Conservation (phyloP, 2,797 vertebrate genomes). For the Gorsachius magnificus region DNA sequence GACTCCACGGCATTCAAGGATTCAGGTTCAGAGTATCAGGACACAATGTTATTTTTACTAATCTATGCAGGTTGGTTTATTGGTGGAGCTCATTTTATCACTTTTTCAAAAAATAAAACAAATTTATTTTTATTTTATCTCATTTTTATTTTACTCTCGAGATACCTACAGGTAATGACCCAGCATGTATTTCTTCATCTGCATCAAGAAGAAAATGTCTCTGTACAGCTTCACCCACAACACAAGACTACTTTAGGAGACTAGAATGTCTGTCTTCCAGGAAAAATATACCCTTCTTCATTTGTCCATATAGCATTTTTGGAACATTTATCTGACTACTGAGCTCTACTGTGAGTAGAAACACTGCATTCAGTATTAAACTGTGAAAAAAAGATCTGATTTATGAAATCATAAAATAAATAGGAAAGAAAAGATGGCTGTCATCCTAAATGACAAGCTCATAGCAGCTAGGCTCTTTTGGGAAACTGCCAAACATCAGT, state of each 20-base stretch:
- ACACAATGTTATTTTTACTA: neutral
- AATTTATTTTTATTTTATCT: no score
- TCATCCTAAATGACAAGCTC: neutral
- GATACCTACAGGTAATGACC: neutral
- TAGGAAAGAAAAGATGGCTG: neutral
- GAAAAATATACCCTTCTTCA: neutral
- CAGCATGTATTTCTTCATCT: neutral
- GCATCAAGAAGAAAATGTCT: neutral
- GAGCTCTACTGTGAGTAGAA: neutral
- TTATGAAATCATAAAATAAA: slow-evolving; percentile 20
- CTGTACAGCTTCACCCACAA: neutral
- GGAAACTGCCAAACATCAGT: slow-evolving; percentile 19
- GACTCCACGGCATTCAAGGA: neutral
- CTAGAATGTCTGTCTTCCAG: neutral
- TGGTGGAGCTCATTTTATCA: neutral
- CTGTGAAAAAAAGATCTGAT: neutral
- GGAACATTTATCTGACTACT: neutral
- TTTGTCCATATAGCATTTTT: neutral
- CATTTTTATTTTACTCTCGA: neutral
- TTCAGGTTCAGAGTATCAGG: neutral
- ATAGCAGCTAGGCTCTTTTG: neutral
- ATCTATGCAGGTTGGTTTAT: neutral
- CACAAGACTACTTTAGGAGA: neutral
- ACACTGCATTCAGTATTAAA: neutral
- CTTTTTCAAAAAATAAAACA: neutral